Evolutionary conservation across 2,888 invertebrate species (phyloP).

Genomic region (Allolobophora icterica): DNA sequence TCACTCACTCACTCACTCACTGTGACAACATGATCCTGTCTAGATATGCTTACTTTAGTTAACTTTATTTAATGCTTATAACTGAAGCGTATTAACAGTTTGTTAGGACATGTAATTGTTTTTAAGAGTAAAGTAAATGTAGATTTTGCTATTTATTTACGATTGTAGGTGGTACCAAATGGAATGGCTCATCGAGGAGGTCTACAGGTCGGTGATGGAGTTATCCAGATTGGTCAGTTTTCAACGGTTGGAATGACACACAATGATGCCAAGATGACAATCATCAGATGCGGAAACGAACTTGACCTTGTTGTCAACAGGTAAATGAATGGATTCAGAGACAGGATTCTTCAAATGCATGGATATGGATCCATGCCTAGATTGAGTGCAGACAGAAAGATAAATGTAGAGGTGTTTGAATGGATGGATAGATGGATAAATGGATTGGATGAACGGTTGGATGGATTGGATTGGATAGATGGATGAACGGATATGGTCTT

Average conservation of each 20-base stretch:
- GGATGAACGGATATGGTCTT: too few species aligned
- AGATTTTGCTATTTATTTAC: background rate
- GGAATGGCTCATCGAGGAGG: background rate
- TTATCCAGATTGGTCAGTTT: conserved; percentile 18
- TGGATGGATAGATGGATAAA: background rate
- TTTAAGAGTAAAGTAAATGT: background rate
- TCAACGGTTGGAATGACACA: background rate
- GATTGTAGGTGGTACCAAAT: conserved; percentile 8
- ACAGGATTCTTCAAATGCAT: too few species aligned
- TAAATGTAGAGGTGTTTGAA: background rate
- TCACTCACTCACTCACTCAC: too few species aligned
- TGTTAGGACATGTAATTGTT: background rate
- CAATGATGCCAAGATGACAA: conserved; percentile 10
- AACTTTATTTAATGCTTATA: background rate
- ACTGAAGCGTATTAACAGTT: background rate
- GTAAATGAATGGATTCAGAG: background rate
- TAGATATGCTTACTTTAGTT: background rate
- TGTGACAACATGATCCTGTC: background rate
- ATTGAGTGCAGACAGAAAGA: background rate
- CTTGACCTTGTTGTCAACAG: conserved; percentile 19
- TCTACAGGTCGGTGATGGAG: background rate
- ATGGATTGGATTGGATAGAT: too few species aligned
- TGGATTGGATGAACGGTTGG: too few species aligned
- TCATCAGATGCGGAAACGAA: conserved; percentile 20
- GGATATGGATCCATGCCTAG: background rate